These are phyloP conservation scores for Numenius arquata DNA, from an alignment of 2,113 vertebrate genomes.

Conservation along the genomic window DNA sequence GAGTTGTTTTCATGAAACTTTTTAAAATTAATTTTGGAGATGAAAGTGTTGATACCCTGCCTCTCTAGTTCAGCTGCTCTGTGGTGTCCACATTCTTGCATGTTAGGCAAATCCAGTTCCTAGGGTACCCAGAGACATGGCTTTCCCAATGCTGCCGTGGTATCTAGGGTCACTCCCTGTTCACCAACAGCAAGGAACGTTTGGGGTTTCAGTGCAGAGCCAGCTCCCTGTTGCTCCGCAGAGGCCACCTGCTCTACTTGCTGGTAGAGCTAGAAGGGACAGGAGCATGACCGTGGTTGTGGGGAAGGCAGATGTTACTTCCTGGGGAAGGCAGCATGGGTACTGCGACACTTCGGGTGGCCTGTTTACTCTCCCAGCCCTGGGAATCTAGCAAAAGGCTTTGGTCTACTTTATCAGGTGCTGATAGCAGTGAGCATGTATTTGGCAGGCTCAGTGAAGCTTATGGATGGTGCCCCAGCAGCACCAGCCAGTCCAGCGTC, in stretches of 20 bases:
- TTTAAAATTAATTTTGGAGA: background rate
- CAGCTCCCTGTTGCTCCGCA: background rate
- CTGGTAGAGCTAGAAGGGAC: background rate
- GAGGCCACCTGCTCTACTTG: background rate
- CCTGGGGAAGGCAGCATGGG: background rate
- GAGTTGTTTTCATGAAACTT: background rate
- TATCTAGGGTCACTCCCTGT: fast-evolving
- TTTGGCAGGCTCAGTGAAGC: background rate
- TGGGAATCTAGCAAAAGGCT: background rate
- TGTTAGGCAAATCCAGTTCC: background rate
- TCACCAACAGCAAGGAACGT: background rate
- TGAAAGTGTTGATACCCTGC: background rate
- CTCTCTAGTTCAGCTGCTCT: background rate
- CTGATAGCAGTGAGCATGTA: background rate
- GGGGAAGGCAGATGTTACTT: background rate
- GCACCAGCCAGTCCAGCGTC: background rate
- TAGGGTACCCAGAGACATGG: background rate
- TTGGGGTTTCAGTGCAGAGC: background rate
- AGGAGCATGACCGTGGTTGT: fast-evolving
- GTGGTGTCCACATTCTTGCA: background rate
- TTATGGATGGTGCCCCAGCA: background rate
- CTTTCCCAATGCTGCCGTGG: background rate
- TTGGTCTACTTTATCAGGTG: background rate
- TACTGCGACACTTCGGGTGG: background rate
- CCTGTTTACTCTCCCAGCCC: background rate